These are phyloP conservation scores for Serrognathus titanus DNA, from an alignment of 2,888 invertebrate species.

Conservation along the genomic window DNA sequence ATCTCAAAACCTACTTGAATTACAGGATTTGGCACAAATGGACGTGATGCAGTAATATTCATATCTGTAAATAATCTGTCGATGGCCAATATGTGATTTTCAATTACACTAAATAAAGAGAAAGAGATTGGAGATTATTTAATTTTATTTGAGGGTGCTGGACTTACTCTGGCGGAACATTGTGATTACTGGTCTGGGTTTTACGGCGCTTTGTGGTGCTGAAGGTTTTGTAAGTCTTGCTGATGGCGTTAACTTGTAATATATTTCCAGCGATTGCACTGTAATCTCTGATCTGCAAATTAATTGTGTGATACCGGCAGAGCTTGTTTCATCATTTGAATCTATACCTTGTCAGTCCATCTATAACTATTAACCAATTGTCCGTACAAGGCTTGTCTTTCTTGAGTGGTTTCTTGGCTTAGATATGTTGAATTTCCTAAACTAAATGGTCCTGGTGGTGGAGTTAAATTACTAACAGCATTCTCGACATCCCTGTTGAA, in stretches of 20 bases:
- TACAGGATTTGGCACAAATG: constrained; percentile 86
- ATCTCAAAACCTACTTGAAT: constrained; percentile 61
- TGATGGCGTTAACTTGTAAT: constrained; percentile 80
- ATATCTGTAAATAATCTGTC: constrained; percentile 78
- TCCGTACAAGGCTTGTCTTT: constrained; percentile 82
- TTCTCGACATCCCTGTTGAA: constrained; percentile 75
- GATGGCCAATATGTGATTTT: constrained; percentile 73
- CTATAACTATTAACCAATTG: constrained; percentile 87
- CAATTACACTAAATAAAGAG: constrained; percentile 62
- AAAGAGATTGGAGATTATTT: constrained; percentile 4
- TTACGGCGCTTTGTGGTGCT: constrained; percentile 78
- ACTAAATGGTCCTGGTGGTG: constrained; percentile 77
- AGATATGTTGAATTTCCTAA: constrained; percentile 82
- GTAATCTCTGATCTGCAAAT: constrained; percentile 71
- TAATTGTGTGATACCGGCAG: constrained; percentile 5
- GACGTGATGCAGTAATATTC: constrained; percentile 77
- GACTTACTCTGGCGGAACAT: constrained; percentile 75
- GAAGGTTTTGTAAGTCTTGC: constrained; percentile 78
- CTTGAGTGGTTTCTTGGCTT: constrained; percentile 87
- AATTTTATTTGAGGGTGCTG: constrained; percentile 2
- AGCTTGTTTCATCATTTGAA: neutral
- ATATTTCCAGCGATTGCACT: constrained; percentile 76
- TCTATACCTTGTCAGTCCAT: constrained; percentile 81
- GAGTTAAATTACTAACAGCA: constrained; percentile 65
- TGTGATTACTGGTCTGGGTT: constrained; percentile 77